Percentiles rank a stretch among this genome's conserved stretches.
phyloP scores from a whole-genome alignment of 2,888 invertebrate genomes.

The Clunio marinus region DNA sequence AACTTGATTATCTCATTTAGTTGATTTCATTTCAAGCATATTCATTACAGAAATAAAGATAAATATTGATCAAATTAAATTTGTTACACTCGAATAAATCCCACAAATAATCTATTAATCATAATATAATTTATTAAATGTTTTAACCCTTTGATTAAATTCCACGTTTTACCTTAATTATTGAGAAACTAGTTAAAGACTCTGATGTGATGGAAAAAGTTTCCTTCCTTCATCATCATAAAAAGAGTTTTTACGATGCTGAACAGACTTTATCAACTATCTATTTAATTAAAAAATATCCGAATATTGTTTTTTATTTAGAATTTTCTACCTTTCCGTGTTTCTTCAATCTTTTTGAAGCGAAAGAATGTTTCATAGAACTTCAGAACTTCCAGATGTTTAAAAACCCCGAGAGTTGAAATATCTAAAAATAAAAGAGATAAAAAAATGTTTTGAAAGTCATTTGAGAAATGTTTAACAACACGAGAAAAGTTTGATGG shows the following conservation, averaged over 20 bases:
- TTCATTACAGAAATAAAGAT: background rate
- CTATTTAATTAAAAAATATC: no score
- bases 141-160: conserved; percentile 8
- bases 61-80: background rate
- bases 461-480: conserved; percentile 23
- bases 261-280: no score
- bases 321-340: background rate
- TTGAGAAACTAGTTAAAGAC: no score
- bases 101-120: conserved; percentile 18
- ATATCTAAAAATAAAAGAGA: conserved; percentile 13
- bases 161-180: background rate
- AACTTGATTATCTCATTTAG: background rate
- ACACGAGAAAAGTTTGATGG: background rate
- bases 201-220: no score
- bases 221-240: no score
- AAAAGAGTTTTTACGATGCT: no score
- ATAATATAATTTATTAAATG: background rate
- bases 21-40: no score
- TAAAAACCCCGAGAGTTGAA: background rate
- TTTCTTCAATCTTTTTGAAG: background rate
- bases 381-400: conserved; percentile 22
- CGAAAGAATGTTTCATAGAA: background rate
- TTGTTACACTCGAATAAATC: background rate
- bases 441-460: conserved; percentile 27
- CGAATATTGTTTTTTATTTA: no score